These are phyloP conservation scores for Ispidina lecontei DNA, from an alignment of 2,797 vertebrate genomes.

Conservation along the genomic window DNA sequence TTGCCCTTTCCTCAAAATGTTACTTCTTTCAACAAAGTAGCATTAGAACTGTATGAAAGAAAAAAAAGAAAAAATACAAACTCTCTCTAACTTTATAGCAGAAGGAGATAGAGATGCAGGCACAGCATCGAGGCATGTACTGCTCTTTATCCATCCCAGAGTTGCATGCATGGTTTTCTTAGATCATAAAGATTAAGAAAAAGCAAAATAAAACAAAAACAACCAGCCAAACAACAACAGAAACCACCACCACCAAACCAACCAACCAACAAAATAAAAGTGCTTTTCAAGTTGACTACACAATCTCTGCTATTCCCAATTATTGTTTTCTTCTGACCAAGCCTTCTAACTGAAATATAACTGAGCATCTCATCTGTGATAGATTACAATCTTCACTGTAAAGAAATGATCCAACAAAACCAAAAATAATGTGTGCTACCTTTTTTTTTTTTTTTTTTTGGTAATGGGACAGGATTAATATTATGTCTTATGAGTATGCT, in stretches of 20 bases:
- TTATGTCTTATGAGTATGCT: neutral
- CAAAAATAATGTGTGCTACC: neutral
- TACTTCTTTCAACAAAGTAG: neutral
- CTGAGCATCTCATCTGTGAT: neutral
- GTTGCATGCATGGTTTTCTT: neutral
- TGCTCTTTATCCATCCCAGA: neutral
- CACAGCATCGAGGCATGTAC: neutral
- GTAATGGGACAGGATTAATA: slow-evolving; percentile 19
- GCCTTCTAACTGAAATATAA: neutral
- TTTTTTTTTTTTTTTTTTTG: neutral
- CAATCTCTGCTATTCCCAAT: neutral
- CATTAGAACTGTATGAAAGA: neutral
- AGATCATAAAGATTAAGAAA: neutral
- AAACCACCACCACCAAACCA: too few species aligned
- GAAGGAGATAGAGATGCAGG: neutral
- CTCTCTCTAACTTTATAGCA: neutral
- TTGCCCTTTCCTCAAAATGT: neutral
- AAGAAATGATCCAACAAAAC: neutral
- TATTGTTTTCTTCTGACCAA: neutral
- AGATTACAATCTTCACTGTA: neutral
- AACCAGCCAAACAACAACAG: too few species aligned
- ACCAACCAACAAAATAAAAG: neutral
- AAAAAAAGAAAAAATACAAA: neutral
- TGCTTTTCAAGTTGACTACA: neutral
- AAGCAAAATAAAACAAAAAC: neutral